Evolutionary conservation across 92 coral and sea anemone species (phyloP), one percentile per base, ranked within the genome.

Genomic region (Paramuricea clavata): DNA sequence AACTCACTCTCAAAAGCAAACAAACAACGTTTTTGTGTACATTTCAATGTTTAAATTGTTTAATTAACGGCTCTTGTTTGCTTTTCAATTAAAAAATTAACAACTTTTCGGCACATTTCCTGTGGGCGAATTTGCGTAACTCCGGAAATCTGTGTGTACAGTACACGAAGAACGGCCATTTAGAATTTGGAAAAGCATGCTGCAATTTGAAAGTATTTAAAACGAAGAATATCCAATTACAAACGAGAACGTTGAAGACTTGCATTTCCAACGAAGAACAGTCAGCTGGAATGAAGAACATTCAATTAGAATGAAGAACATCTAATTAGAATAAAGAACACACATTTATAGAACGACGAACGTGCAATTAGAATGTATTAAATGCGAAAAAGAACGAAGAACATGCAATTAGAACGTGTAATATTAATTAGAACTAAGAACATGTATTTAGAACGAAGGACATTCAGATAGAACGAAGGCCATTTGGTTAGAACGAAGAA

Each of bases 61-160:
- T 49, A 74, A 74, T 74, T 74, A 47, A 3, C 31, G 57, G 19
- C 41, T 21, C 81, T 25, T 74, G 81, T 74, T 47, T 0, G 35
- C 62, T 74, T 74, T 74, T 23, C 61, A 74, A 44, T 44, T 74
- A 25, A 15, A 25, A 74, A 49, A 74, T 74, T 74, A 74, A 19
- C 62, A 74, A 42, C 62, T 49, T 13, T 25, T 44, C 54, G n/a
- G 32, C 33, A 25, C 36, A 28, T 23, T 44, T 43, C 62, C 33
- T 23, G 61, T 43, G 34, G 32, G 1, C 4, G 30, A 9, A 9
- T 72, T 43, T 26, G 27, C 7, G 5, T 34, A 13, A 72, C 78
- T 47, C 17, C 78, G 49, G 57, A 72, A 23, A 23, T 19, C 31
- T 39, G 19, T 10, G 54, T 10, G 52, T 15, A 39, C 22, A 26